phyloP scores from a whole-genome alignment of 2,797 vertebrate species.

The Protosalanx chinensis region DNA sequence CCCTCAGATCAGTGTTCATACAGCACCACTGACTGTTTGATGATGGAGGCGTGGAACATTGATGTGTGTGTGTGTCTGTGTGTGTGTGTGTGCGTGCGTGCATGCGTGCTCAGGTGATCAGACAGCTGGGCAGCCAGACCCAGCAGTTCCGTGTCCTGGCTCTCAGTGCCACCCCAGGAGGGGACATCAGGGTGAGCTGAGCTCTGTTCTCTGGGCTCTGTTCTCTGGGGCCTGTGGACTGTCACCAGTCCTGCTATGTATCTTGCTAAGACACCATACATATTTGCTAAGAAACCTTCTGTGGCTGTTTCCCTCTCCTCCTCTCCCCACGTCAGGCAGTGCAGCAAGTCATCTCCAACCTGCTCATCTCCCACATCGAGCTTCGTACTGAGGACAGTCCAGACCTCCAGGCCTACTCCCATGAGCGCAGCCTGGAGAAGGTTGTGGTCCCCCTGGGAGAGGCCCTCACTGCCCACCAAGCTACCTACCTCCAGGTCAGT shows the following conservation, averaged over 20 bases:
- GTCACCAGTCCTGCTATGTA: too few species aligned
- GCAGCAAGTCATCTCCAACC: conserved; percentile 91
- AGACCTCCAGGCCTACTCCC: conserved; percentile 86
- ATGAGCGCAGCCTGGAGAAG: conserved; percentile 89
- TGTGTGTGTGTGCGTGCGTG: too few species aligned
- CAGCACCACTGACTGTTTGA: too few species aligned
- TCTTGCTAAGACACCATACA: too few species aligned
- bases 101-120: conserved; percentile 84
- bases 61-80: background rate
- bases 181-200: conserved; percentile 80
- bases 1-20: too few species aligned
- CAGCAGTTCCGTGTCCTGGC: conserved; percentile 88
- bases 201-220: background rate
- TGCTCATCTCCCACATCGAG: conserved; percentile 92
- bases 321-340: conserved; percentile 74
- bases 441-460: conserved; percentile 86
- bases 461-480: conserved; percentile 74
- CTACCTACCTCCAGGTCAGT: conserved; percentile 69
- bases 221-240: too few species aligned
- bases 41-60: too few species aligned
- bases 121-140: conserved; percentile 83
- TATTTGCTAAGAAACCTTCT: background rate
- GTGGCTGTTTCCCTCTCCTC: background rate
- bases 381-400: conserved; percentile 90
- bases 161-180: conserved; percentile 93